These are phyloP conservation scores for Antheraea pernyi DNA, from an alignment of 1,140 invertebrate species.

Conservation along the genomic window DNA sequence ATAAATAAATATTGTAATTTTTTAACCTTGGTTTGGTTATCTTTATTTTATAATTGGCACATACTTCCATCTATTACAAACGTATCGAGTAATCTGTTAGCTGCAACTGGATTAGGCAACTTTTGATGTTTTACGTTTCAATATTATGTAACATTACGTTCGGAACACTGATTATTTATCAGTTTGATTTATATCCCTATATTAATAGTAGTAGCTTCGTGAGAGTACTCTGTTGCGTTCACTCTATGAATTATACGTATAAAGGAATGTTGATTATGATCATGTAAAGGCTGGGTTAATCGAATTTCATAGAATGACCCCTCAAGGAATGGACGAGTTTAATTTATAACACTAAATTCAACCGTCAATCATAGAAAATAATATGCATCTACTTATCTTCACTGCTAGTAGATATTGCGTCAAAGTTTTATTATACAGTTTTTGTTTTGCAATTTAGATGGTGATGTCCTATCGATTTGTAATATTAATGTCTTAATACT, in stretches of 20 bases:
- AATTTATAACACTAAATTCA: constrained; percentile 45
- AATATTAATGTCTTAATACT: too few relatives aligned
- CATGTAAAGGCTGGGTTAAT: constrained; percentile 37
- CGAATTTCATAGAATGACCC: constrained; percentile 47
- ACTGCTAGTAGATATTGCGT: background rate
- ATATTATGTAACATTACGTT: constrained; percentile 1
- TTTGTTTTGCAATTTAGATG: too few relatives aligned
- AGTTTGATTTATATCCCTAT: background rate
- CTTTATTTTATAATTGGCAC: background rate
- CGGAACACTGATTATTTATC: constrained; percentile 4
- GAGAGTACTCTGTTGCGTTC: background rate
- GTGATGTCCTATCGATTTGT: too few relatives aligned
- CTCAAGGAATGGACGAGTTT: constrained; percentile 30
- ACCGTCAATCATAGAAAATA: constrained; percentile 43
- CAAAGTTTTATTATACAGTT: background rate
- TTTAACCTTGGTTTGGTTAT: background rate
- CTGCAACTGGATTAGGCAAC: background rate
- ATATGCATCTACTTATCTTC: background rate
- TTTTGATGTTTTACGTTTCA: background rate
- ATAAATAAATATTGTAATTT: background rate
- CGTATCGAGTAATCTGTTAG: background rate
- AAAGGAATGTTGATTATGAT: constrained; percentile 33
- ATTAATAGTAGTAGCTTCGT: constrained; percentile 4
- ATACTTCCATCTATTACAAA: background rate
- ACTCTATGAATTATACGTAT: constrained; percentile 35